Conservation (phyloP, 2,113 vertebrate genomes). For the Puntigrus tetrazona region DNA sequence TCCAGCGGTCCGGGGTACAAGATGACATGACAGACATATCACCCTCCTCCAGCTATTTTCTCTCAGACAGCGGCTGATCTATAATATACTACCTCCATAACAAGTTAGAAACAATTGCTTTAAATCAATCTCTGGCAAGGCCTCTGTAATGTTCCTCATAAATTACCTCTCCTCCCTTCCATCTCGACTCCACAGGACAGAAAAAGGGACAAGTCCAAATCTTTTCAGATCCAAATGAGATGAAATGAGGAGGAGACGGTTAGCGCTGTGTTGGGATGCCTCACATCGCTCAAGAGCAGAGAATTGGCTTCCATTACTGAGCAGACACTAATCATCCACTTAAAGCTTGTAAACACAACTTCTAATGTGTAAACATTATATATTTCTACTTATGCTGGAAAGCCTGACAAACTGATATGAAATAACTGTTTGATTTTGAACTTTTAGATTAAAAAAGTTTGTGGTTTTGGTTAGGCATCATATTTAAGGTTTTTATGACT, state of each 20-base stretch:
- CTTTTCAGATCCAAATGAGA: constrained; percentile 41
- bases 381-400: not conserved
- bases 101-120: constrained; percentile 12
- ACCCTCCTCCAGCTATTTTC: constrained; percentile 3
- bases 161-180: constrained; percentile 3
- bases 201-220: constrained; percentile 10
- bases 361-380: not conserved
- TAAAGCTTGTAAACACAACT: not conserved
- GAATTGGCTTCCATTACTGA: not conserved
- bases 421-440: not conserved
- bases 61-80: constrained; percentile 5
- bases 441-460: not conserved
- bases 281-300: constrained; percentile 17
- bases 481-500: not conserved
- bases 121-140: constrained; percentile 32
- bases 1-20: not conserved
- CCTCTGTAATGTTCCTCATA: constrained; percentile 36
- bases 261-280: constrained; percentile 25
- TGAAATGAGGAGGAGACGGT: constrained; percentile 50
- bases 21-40: not conserved
- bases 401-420: not conserved
- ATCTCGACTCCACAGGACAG: constrained; percentile 23
- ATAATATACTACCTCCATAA: constrained; percentile 7
- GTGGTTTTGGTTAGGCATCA: not conserved
- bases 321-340: constrained; percentile 3